Evolutionary conservation across 1,140 invertebrate genomes (phyloP).

Genomic region (Melitaea cinxia): DNA sequence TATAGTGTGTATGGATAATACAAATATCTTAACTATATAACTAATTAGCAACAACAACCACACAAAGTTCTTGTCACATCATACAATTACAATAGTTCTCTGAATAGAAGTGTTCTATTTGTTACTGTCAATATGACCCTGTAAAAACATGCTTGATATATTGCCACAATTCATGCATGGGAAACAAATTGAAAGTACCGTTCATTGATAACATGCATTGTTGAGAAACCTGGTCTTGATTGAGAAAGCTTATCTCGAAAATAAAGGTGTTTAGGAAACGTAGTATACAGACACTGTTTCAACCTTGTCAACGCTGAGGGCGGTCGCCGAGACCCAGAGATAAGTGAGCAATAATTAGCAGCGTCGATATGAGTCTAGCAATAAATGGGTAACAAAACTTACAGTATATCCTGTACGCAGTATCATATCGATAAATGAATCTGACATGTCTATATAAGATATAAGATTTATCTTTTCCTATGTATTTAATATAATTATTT

Average conservation of each 20-base stretch:
- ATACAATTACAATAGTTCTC: conserved; percentile 1
- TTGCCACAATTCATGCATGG: conserved; percentile 31
- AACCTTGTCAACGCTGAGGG: too few species aligned
- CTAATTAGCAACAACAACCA: neutral
- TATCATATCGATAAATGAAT: too few species aligned
- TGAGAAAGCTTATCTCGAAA: neutral
- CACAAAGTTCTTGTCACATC: neutral
- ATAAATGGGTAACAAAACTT: too few species aligned
- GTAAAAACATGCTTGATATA: conserved; percentile 25
- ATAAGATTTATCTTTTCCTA: too few species aligned
- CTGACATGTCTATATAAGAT: too few species aligned
- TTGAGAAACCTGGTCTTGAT: conserved; percentile 15
- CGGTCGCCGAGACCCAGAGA: too few species aligned
- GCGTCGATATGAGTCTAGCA: too few species aligned
- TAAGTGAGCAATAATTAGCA: too few species aligned
- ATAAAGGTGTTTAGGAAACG: neutral
- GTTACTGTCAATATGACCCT: conserved; percentile 24
- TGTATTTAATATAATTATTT: too few species aligned
- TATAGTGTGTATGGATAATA: too few species aligned
- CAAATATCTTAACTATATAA: neutral
- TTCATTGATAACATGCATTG: conserved; percentile 30
- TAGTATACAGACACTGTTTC: too few species aligned
- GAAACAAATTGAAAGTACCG: conserved; percentile 29
- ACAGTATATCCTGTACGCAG: too few species aligned
- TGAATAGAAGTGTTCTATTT: conserved; percentile 26